Evolutionary conservation across 2,888 invertebrate genomes (phyloP).

Genomic region (Drosophila meridiana): DNA sequence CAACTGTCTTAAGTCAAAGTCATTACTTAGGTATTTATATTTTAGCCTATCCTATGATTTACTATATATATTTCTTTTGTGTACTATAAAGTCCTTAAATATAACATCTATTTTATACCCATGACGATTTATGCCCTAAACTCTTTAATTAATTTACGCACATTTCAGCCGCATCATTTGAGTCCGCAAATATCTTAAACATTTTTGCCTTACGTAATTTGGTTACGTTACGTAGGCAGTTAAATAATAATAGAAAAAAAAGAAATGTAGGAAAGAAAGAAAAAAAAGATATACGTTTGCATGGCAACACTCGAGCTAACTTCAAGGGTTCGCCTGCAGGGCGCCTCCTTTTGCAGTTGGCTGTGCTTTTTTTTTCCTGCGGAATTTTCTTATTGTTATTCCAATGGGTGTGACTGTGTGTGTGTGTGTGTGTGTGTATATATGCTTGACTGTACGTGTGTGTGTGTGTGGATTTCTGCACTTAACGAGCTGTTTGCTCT

Average conservation of each 20-base stretch:
- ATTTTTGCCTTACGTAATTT: constrained; percentile 59
- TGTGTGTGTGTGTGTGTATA: constrained; percentile 5
- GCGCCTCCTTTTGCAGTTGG: constrained; percentile 35
- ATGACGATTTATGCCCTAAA: neutral
- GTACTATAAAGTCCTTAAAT: no score
- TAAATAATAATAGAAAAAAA: constrained; percentile 40
- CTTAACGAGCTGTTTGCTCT: constrained; percentile 65
- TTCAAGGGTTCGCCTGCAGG: constrained; percentile 41
- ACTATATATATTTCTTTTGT: neutral
- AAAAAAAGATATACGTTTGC: constrained; percentile 39
- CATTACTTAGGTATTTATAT: neutral
- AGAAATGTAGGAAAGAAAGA: neutral
- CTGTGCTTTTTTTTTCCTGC: constrained; percentile 47
- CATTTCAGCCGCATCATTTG: constrained; percentile 35
- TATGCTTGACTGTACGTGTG: neutral
- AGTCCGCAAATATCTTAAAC: constrained; percentile 10
- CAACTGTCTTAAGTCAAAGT: neutral
- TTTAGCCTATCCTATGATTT: neutral
- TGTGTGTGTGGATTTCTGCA: constrained; percentile 48
- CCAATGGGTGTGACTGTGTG: constrained; percentile 17
- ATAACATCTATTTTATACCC: no score
- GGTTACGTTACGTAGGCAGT: constrained; percentile 56
- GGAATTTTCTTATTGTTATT: constrained; percentile 58
- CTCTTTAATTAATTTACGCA: constrained; percentile 1
- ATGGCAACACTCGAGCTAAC: constrained; percentile 63